Conservation (phyloP, 1,140 invertebrate genomes). For the Calliphora vicina region DNA sequence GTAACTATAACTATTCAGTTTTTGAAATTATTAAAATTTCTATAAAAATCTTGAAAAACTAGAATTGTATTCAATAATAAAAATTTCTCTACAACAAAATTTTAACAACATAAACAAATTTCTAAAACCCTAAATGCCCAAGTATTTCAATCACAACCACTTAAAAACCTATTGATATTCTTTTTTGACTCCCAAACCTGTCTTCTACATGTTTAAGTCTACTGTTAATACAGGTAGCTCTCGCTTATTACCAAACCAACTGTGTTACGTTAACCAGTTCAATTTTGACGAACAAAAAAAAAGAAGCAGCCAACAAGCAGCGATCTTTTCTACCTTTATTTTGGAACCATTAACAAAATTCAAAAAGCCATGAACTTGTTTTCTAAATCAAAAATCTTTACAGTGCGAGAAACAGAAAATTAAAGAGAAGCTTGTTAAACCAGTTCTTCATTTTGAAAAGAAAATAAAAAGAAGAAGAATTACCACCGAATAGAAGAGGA, state of each 20-base stretch:
- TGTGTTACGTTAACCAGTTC: neutral
- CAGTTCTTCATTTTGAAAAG: neutral
- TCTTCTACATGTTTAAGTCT: neutral
- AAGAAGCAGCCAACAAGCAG: neutral
- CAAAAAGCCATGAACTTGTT: constrained; percentile 34
- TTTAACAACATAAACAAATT: too few relatives aligned
- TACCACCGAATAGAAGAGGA: neutral
- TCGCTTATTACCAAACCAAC: neutral
- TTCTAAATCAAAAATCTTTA: neutral
- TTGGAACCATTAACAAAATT: neutral
- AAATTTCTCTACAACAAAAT: too few relatives aligned
- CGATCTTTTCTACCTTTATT: neutral
- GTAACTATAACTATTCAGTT: too few relatives aligned
- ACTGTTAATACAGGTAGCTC: constrained; percentile 9
- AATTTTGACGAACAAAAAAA: neutral
- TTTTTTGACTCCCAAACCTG: neutral
- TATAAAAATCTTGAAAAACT: too few relatives aligned
- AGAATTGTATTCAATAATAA: too few relatives aligned
- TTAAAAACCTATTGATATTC: too few relatives aligned
- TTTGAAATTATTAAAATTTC: too few relatives aligned
- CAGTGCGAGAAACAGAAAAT: neutral
- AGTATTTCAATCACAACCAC: too few relatives aligned
- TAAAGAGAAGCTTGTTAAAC: constrained; percentile 30
- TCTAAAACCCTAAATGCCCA: too few relatives aligned
- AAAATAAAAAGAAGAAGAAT: too few relatives aligned